Evolutionary conservation across 64 coral and sea anemone species (phyloP).

Genomic region (Stichodactyla mertensii): DNA sequence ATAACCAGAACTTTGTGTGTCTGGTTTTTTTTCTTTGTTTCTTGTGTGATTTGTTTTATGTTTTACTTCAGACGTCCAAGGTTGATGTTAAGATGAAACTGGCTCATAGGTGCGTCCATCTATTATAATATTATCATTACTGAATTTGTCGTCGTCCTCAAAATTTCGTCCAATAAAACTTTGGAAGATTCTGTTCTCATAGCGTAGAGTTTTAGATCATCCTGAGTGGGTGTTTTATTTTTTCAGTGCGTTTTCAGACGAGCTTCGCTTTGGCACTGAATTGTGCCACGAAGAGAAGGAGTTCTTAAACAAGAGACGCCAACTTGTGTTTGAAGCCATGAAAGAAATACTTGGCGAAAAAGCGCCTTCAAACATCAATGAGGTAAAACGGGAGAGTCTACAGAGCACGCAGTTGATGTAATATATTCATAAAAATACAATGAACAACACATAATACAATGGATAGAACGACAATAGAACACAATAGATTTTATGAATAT

Average conservation of each 20-base stretch:
- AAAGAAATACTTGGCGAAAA: conserved; percentile 58
- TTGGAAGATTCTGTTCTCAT: too few relatives aligned
- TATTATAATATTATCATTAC: neutral
- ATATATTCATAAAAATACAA: too few relatives aligned
- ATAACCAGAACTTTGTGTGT: neutral
- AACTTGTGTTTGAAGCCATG: conserved; percentile 65
- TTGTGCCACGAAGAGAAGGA: conserved; percentile 66
- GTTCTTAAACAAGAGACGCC: conserved; percentile 45
- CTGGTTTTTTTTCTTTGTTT: neutral
- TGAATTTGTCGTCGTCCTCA: neutral
- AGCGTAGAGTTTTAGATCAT: too few relatives aligned
- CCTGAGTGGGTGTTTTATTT: neutral
- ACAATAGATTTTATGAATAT: too few relatives aligned
- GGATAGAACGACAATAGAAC: too few relatives aligned
- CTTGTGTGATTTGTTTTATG: neutral
- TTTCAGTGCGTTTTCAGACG: neutral
- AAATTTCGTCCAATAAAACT: too few relatives aligned
- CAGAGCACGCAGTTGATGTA: too few relatives aligned
- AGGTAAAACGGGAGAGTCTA: too few relatives aligned
- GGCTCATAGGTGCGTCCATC: neutral
- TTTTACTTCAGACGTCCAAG: conserved; percentile 26
- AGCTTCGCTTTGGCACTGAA: conserved; percentile 58
- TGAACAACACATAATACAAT: too few relatives aligned
- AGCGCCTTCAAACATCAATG: conserved; percentile 47
- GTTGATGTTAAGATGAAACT: conserved; percentile 47